Evolutionary conservation across 1,140 invertebrate species (phyloP), one percentile per base, ranked within the genome.

Genomic region (Rhynchophorus ferrugineus): DNA sequence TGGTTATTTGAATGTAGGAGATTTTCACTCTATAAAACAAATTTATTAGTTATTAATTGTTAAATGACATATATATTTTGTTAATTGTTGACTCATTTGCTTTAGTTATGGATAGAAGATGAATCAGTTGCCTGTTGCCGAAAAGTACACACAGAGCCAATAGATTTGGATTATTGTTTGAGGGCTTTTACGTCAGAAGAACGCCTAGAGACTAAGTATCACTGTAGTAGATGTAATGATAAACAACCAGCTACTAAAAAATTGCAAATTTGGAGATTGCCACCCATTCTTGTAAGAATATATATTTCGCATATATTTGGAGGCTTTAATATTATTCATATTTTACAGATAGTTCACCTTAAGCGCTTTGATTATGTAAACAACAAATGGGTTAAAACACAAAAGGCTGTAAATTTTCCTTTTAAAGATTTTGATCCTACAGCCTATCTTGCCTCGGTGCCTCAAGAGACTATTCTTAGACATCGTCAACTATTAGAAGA

Each of bases 331-430:
- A 46, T 46, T 46, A 3, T 16, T 48, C 9, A 21, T 38, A 14
- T 33, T 29, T 49, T 75, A 13, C 69, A 91, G 88, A 89, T 93
- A 64, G 80, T 94, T 6, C 90, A 93, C 65, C 68, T 94, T 45
- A 94, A 94, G 66, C 77, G 91, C 20, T 94, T 94, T 69, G 90
- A 93, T 70, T 89, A 81, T 63, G 79, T 91, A 5, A 87, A 89
- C 68, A 85, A 81, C 62, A 85, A 88, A 65, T 93, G 89, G 89
- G 84, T 93, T n/a, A 94, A 94, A 67, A 92, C 89, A 0, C 87
- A 91, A 64, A 93, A 92, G 69, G 87, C 89, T 36, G 90, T 94
- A 0, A 84, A 89, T 62, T 93, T 93, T 66, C 89, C 89, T 0
- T 81, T 85, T 53, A 75, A 81, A 50, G 75, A 89, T 62, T 91